Evolutionary conservation across 2,797 vertebrate species (phyloP).

Genomic region (Poeciliopsis turneri): DNA sequence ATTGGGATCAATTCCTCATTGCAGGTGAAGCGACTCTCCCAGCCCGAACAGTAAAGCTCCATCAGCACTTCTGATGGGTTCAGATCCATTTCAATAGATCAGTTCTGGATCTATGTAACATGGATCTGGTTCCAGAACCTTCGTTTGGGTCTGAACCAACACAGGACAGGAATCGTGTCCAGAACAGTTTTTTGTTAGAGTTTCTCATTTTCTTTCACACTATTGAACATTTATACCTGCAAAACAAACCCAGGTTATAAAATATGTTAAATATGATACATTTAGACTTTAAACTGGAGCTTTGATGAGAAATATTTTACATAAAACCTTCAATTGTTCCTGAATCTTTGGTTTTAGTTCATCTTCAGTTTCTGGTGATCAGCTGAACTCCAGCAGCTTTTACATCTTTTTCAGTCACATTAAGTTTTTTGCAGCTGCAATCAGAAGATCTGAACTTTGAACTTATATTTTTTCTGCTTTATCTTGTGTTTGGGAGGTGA

Average conservation of each 20-base stretch:
- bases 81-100: background rate
- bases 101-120: background rate
- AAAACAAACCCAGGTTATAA: background rate
- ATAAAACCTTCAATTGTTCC: background rate
- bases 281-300: background rate
- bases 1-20: slow-evolving; percentile 51
- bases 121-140: background rate
- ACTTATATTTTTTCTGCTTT: background rate
- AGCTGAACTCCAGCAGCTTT: background rate
- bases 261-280: background rate
- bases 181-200: background rate
- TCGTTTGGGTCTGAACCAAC: background rate
- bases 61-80: background rate
- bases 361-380: background rate
- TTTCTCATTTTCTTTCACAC: background rate
- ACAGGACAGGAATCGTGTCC: background rate
- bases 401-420: background rate
- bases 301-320: background rate
- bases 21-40: slow-evolving; percentile 13
- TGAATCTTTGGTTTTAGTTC: background rate
- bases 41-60: background rate
- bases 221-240: background rate
- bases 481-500: slow-evolving; percentile 53
- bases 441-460: background rate
- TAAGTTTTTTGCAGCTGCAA: background rate